phyloP scores from a whole-genome alignment of 2,797 vertebrate species.

The Cossypha polioptera region DNA sequence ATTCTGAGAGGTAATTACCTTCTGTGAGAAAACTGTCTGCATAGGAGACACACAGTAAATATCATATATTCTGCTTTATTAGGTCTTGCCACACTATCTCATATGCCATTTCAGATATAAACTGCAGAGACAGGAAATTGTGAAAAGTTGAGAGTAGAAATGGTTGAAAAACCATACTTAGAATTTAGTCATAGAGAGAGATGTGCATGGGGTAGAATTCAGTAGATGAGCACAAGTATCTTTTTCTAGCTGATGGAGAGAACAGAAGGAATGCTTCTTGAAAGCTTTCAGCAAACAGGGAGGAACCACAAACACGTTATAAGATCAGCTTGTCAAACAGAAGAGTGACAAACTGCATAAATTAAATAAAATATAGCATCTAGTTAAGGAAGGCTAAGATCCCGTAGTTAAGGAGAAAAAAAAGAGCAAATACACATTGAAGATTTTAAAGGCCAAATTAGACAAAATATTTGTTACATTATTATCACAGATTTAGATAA shows the following conservation, averaged over 20 bases:
- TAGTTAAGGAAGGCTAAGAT: not conserved
- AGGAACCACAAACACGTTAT: not conserved
- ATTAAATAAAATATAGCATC: not conserved
- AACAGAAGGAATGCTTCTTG: not conserved
- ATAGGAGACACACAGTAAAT: not conserved
- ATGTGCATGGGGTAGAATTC: not conserved
- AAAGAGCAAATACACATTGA: not conserved
- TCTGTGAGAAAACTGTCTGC: not conserved
- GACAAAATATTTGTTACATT: not conserved
- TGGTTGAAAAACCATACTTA: not conserved
- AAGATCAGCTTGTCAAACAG: not conserved
- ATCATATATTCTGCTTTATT: not conserved
- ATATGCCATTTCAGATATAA: not conserved
- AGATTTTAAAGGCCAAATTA: not conserved
- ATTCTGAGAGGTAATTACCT: not conserved
- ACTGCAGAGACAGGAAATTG: not conserved
- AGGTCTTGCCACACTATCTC: not conserved
- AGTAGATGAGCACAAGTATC: not conserved
- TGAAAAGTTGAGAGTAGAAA: not conserved
- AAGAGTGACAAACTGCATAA: not conserved
- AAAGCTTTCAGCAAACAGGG: not conserved
- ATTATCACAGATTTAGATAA: not conserved
- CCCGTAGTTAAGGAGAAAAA: accelerated
- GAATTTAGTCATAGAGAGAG: not conserved
- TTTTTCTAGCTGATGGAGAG: not conserved